Base-by-base conservation (phyloP, 1,140 invertebrate genomes). In the Drosophila ficusphila region DNA sequence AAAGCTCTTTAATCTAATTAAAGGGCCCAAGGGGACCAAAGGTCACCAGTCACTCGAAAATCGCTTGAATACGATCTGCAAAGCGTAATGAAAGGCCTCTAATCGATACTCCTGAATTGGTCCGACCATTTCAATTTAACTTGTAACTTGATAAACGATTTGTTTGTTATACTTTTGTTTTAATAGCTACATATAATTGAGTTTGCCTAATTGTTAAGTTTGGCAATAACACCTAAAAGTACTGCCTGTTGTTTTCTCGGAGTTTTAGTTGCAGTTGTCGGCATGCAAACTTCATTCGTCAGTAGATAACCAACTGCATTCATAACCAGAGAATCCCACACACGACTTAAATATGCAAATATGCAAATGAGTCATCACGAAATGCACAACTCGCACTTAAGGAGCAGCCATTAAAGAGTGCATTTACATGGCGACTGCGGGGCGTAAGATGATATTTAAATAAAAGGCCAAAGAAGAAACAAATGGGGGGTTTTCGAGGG, bases 321-420 rank as follows among this genome's bases (percentile, higher is more conserved):
- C 57, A 57, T 31, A 38, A 27, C 25, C 8, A 12, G 48, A 31
- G 46, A 14, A 29, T 12, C 41, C 44, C 31, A 16, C 38, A 42
- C 39, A 41, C 33, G 34, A 27, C 61, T 53, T 29, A 23, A 46
- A 67, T 67, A 74, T 52, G 60, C 61, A 23, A 46, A 67, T 67
- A 74, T 52, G 60, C 61, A 72, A 77, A 72, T 73, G 76, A 78
- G 48, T 78, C 76, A 78, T 73, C 48, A 60, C 61, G 48, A 33
- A 38, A 51, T 60, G 49, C 38, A 60, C 53, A 29, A 41, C 75
- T 60, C 74, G 23, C 52, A 78, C 71, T 78, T 54, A 68, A 78
- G 71, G 42, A 61, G 60, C 58, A 14, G 11, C 52, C 58, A 58
- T 58, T 62, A 62, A 42, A 21, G n/a, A 18, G 8, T 9, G 52